Evolutionary conservation across 2,797 vertebrate species (phyloP), one percentile per base, ranked within the genome.

Genomic region (Pangasius larnaudii): DNA sequence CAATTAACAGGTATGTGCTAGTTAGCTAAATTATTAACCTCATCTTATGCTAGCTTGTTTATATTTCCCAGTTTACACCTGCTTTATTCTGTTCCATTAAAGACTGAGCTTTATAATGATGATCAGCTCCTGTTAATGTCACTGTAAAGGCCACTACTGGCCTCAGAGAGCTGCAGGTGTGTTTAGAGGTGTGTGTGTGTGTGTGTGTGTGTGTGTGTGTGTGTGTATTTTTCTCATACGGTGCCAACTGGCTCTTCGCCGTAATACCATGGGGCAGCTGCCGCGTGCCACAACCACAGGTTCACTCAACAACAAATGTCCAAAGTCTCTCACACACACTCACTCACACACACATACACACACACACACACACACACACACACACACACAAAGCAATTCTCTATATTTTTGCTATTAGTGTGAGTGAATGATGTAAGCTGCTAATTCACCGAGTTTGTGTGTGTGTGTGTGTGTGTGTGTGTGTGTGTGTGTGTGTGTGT

Each of bases 231-330:
- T 33, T 53, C 51, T 22, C 87, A 63, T 87, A 83, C 86, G 5
- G 79, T 74, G 83, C 91, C 91, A 88, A 88, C 82, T 93, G 91
- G 85, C 69, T 67, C 90, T 87, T 93, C n/a, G 78, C 93, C 92
- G 87, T 84, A 92, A 92, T 90, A 88, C 84, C 81, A 83, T 88
- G 24, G 79, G 79, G 90, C 95, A 95, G 94, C 94, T 95, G 95
- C 93, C 92, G 86, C 74, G 82, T 63, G 72, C 86, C 89, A 90
- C 89, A 91, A 89, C 88, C 86, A 85, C 79, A 78, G 71, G 87
- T 90, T 90, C 87, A 85, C 85, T 46, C 36, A n/a, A 91, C 88
- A 87, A 90, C 89, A 88, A 89, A 89, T 91, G 84, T 88, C 84
- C 88, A 85, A 85, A 88, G 77, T 79, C 72, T 79, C 82, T 59